Evolutionary conservation across 2,888 invertebrate species (phyloP).

Genomic region (Chaetogeoica ovagalla): DNA sequence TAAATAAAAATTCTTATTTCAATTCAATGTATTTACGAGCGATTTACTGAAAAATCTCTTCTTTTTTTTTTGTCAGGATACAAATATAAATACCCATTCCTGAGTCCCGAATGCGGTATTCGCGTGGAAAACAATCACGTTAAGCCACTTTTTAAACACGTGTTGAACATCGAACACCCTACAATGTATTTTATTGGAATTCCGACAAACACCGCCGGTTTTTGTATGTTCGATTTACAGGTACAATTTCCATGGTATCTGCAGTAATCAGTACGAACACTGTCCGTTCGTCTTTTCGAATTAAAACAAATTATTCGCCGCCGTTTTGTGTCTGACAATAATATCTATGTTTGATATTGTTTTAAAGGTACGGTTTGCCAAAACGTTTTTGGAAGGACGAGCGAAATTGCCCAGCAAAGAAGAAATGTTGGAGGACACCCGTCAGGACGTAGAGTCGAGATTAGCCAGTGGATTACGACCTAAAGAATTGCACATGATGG

Average conservation of each 20-base stretch:
- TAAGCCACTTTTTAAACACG: constrained; percentile 76
- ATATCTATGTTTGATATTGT: background rate
- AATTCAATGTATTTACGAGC: background rate
- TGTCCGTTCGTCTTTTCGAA: too few relatives aligned
- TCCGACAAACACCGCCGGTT: constrained; percentile 69
- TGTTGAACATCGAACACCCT: constrained; percentile 74
- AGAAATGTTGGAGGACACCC: constrained; percentile 68
- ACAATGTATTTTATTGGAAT: constrained; percentile 78
- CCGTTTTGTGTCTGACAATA: too few relatives aligned
- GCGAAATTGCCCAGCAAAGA: constrained; percentile 37
- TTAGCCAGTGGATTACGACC: constrained; percentile 69
- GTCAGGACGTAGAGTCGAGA: constrained; percentile 66
- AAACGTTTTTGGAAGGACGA: constrained; percentile 48
- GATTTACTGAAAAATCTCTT: background rate
- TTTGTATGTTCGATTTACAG: constrained; percentile 74
- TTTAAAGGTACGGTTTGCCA: constrained; percentile 34
- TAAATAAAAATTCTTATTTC: background rate
- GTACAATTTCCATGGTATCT: constrained; percentile 60
- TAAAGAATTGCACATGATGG: constrained; percentile 81
- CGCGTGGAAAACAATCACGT: constrained; percentile 78
- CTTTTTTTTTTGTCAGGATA: constrained; percentile 65
- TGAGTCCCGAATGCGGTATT: constrained; percentile 71
- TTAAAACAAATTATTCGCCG: too few relatives aligned
- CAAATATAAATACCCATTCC: constrained; percentile 76
- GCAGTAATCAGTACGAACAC: too few relatives aligned